Conservation (phyloP, 1,140 invertebrate genomes). For the Ditylenchus dipsaci region DNA sequence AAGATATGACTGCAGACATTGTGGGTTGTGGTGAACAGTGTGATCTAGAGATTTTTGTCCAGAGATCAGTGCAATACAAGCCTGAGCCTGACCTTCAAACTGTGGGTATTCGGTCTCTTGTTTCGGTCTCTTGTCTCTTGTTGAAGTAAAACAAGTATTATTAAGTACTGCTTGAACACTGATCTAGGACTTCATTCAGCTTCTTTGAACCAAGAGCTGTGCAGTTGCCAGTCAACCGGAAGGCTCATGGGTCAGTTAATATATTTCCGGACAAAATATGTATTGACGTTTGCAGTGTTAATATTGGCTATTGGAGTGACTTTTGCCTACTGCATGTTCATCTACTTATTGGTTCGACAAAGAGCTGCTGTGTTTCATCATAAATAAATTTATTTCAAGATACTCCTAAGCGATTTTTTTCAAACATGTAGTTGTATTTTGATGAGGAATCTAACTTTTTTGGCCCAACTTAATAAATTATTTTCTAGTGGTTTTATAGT, state of each 20-base stretch:
- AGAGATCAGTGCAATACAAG: conserved; percentile 12
- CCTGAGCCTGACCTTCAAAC: neutral
- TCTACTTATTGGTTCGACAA: neutral
- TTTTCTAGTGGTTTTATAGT: neutral
- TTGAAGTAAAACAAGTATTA: neutral
- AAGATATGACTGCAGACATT: conserved; percentile 21
- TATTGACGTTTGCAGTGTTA: neutral
- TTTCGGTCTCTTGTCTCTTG: no score
- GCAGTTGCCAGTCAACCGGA: neutral
- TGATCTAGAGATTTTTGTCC: conserved; percentile 9
- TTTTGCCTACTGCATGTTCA: neutral
- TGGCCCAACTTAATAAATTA: neutral
- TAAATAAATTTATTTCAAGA: no score
- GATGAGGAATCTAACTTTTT: neutral
- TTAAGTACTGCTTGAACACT: neutral
- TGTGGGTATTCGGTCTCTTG: no score
- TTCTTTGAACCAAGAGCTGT: neutral
- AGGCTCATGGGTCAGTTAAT: neutral
- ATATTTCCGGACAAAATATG: neutral
- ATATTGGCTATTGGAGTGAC: neutral
- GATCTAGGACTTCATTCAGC: neutral
- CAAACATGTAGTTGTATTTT: no score
- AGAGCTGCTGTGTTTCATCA: neutral
- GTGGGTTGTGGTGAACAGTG: conserved; percentile 12
- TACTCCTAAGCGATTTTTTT: no score